These are phyloP conservation scores for Cetonia aurata DNA, from an alignment of 2,888 invertebrate genomes.

Conservation along the genomic window DNA sequence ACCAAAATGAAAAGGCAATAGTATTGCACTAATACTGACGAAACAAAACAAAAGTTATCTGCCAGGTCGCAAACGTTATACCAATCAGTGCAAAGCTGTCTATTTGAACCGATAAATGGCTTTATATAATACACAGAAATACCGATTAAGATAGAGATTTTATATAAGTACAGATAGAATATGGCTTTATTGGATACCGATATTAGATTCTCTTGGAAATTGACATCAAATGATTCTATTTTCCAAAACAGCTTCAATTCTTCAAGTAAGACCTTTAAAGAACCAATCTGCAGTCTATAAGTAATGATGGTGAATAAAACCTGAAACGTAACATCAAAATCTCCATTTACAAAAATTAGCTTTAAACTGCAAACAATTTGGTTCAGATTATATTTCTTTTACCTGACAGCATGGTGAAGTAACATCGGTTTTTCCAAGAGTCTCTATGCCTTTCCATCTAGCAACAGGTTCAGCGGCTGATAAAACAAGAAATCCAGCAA, in stretches of 20 bases:
- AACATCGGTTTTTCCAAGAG: slow-evolving; percentile 6
- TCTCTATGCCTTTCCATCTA: slow-evolving; percentile 10
- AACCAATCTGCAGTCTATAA: background rate
- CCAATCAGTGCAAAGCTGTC: slow-evolving; percentile 11
- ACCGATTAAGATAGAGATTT: background rate
- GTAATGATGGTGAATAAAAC: slow-evolving; percentile 4
- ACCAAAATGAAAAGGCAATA: slow-evolving; percentile 16
- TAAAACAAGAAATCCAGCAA: background rate
- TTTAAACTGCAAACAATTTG: too few species aligned
- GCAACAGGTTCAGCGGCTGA: background rate
- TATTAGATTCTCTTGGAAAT: background rate
- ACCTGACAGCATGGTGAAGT: slow-evolving; percentile 10
- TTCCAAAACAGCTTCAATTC: slow-evolving; percentile 4
- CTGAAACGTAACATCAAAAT: background rate
- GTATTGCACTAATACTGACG: background rate
- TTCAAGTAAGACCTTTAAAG: background rate
- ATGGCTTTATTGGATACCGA: slow-evolving; percentile 9
- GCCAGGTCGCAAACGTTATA: background rate
- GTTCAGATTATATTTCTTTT: background rate
- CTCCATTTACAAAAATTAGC: too few species aligned
- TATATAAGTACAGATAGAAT: slow-evolving; percentile 1
- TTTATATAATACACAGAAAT: slow-evolving; percentile 13
- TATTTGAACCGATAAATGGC: background rate
- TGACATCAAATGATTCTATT: background rate
- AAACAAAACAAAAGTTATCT: background rate